phyloP scores from a whole-genome alignment of 2,888 invertebrate species.

The Sesia bembeciformis region DNA sequence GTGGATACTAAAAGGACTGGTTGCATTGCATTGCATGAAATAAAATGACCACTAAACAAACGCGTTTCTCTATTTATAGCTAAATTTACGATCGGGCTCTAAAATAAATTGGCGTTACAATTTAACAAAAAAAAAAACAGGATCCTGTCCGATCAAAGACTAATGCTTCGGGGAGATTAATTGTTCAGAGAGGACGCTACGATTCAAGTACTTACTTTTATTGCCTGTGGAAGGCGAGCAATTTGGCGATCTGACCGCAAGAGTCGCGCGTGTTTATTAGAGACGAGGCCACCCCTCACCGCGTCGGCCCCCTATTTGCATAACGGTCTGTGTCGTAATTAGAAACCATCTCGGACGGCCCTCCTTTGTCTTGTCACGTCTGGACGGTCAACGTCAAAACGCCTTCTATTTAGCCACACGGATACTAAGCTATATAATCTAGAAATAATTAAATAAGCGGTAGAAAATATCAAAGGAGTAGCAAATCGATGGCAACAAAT shows the following conservation, averaged over 20 bases:
- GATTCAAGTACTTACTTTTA: constrained; percentile 52
- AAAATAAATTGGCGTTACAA: not conserved
- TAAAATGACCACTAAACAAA: no score
- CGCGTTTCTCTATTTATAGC: not conserved
- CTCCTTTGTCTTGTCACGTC: constrained; percentile 64
- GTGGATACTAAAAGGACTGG: no score
- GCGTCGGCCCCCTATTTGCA: constrained; percentile 58
- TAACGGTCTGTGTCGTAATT: constrained; percentile 71
- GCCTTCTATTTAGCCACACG: constrained; percentile 56
- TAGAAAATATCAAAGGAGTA: no score
- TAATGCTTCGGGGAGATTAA: constrained; percentile 20
- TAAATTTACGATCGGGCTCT: constrained; percentile 5
- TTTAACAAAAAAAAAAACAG: not conserved
- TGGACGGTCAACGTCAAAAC: constrained; percentile 47
- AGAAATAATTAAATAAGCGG: no score
- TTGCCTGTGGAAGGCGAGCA: constrained; percentile 49
- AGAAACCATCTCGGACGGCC: constrained; percentile 69
- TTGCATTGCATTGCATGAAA: no score
- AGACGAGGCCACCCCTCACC: constrained; percentile 43
- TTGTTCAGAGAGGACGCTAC: constrained; percentile 44
- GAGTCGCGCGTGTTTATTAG: constrained; percentile 70
- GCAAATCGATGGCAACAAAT: no score
- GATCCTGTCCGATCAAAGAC: constrained; percentile 43
- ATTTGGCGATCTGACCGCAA: constrained; percentile 66
- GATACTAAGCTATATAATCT: constrained; percentile 45